Percentiles rank a stretch among this genome's conserved stretches.
These are phyloP conservation scores for Diaperis boleti DNA, from an alignment of 2,888 invertebrate species.

Conservation along the genomic window DNA sequence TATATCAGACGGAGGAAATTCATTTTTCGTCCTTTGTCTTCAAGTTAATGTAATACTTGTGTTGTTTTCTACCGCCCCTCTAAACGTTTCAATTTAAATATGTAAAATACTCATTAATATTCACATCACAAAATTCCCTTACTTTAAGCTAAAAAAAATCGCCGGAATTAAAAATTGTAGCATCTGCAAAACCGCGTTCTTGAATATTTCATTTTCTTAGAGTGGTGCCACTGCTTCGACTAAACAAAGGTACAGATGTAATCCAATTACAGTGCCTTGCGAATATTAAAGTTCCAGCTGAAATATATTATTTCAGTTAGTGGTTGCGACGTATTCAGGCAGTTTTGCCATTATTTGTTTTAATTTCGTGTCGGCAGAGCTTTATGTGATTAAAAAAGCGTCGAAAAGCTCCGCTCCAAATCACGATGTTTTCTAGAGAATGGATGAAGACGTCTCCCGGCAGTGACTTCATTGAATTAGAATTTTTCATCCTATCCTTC, in stretches of 20 bases:
- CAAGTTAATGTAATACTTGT: conserved; percentile 40
- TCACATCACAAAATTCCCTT: conserved; percentile 45
- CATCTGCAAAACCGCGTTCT: conserved; percentile 51
- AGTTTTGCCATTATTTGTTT: conserved; percentile 44
- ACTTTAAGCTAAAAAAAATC: conserved; percentile 41
- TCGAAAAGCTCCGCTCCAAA: neutral
- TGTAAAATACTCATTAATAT: conserved; percentile 46
- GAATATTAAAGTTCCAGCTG: conserved; percentile 56
- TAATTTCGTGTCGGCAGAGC: conserved; percentile 41
- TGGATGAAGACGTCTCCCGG: neutral
- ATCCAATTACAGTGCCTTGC: conserved; percentile 58
- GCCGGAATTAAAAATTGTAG: conserved; percentile 48
- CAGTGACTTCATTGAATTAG: neutral
- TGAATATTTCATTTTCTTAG: conserved; percentile 60
- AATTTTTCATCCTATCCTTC: neutral
- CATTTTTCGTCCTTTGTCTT: conserved; percentile 25
- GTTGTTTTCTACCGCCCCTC: conserved; percentile 37
- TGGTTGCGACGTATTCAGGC: conserved; percentile 42
- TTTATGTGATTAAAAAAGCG: conserved; percentile 23
- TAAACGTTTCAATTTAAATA: conserved; percentile 45
- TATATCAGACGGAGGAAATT: conserved; percentile 17
- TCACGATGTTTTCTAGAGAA: neutral
- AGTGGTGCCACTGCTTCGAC: conserved; percentile 53
- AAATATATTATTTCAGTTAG: conserved; percentile 57
- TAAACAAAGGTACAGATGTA: conserved; percentile 59